phyloP scores from a whole-genome alignment of 2,113 vertebrate species.

The Podocnemis expansa region DNA sequence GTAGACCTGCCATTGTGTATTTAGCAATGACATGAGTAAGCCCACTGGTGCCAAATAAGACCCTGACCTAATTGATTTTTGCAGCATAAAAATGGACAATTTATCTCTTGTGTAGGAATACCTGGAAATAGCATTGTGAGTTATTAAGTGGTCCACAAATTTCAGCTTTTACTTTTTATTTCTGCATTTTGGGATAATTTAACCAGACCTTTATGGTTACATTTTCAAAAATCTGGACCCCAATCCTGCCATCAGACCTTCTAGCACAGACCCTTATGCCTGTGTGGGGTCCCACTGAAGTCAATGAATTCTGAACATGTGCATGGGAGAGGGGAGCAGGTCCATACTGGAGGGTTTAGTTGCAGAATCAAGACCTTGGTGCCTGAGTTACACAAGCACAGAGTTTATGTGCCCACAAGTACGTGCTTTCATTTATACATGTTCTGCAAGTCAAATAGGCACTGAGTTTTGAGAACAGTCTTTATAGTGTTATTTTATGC shows the following conservation, averaged over 20 bases:
- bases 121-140: neutral
- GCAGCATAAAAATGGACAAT: neutral
- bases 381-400: neutral
- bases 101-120: neutral
- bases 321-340: neutral
- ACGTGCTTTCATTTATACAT: neutral
- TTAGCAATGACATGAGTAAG: neutral
- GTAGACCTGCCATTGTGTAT: neutral
- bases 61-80: neutral
- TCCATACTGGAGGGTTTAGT: neutral
- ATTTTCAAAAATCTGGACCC: neutral
- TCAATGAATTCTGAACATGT: neutral
- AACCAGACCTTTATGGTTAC: neutral
- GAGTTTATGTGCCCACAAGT: neutral
- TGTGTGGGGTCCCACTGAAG: neutral
- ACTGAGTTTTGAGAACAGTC: neutral
- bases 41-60: neutral
- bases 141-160: neutral
- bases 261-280: neutral
- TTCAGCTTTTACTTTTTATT: neutral
- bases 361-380: neutral
- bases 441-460: neutral
- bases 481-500: neutral
- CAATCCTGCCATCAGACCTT: accelerated
- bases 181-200: neutral